phyloP scores from a whole-genome alignment of 2,888 invertebrate genomes.

The Biston betularia region DNA sequence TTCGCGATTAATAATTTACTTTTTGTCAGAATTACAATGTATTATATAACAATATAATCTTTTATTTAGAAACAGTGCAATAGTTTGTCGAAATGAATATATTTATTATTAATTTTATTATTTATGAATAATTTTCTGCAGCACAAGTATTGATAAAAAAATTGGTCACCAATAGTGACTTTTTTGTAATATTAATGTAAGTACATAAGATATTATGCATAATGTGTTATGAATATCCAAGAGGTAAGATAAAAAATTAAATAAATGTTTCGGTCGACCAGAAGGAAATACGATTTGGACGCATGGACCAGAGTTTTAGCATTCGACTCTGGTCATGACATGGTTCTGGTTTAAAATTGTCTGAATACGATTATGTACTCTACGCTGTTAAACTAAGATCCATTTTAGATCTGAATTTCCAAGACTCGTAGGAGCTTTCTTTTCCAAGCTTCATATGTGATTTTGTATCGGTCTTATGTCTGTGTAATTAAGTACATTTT shows the following conservation, averaged over 20 bases:
- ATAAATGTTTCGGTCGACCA: background rate
- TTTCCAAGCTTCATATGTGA: slow-evolving; percentile 21
- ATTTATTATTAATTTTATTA: slow-evolving; percentile 42
- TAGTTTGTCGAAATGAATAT: slow-evolving; percentile 44
- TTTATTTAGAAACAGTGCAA: slow-evolving; percentile 46
- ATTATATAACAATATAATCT: slow-evolving; percentile 24
- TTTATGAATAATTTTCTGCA: slow-evolving; percentile 34
- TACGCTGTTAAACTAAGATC: slow-evolving; percentile 26
- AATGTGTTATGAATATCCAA: slow-evolving; percentile 4
- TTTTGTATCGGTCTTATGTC: slow-evolving; percentile 30
- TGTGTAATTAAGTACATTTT: slow-evolving; percentile 49
- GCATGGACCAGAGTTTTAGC: slow-evolving; percentile 3
- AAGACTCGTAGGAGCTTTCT: slow-evolving; percentile 30
- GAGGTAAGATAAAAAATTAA: background rate
- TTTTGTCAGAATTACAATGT: slow-evolving; percentile 1
- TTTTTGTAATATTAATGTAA: slow-evolving; percentile 8
- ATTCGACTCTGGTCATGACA: background rate
- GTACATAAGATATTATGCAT: slow-evolving; percentile 25
- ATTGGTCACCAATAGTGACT: slow-evolving; percentile 14
- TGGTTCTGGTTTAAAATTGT: slow-evolving; percentile 17
- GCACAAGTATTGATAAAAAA: slow-evolving; percentile 36
- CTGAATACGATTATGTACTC: slow-evolving; percentile 20
- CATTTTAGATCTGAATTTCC: slow-evolving; percentile 29
- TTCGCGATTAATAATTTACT: background rate
- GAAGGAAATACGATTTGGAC: background rate